Evolutionary conservation across 2,113 vertebrate species (phyloP), one percentile per base, ranked within the genome.

Genomic region (Rhinolophus ferrumequinum): DNA sequence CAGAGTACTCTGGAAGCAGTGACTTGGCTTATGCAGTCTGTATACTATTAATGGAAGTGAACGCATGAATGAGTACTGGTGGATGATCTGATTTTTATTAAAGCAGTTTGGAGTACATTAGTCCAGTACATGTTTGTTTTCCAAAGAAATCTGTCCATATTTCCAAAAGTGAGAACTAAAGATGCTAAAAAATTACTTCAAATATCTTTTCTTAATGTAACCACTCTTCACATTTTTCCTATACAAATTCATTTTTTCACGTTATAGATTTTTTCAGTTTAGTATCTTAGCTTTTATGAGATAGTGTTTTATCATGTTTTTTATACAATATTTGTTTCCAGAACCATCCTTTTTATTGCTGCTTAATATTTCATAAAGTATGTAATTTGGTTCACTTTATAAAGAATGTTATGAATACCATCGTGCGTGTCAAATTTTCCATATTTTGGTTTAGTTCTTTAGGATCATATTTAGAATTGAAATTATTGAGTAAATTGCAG

Each of bases 391-490:
- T 52, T 52, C 30, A 38, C 67, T 87, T 50, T 83, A 28, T 50
- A 83, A 87, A 92, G 84, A 50, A 70, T 52, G 1, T 69, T 60
- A 60, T 19, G 24, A 93, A 44, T 33, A 62, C 62, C 13, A 21
- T 79, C 67, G 33, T 22, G 18, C n/a, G 22, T 67, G 50, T 72
- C 18, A 79, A 33, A 84, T 83, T 88, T 70, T 94, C 26, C 19
- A 41, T 44, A 60, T 66, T 87, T 93, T 52, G 47, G 4, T 80
- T 90, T 75, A 30, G 9, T 70, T 83, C 54, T 72, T 84, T 94
- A 73, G n/a, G 77, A 64, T 91, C 62, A 84, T 90, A 69, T 88
- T 83, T 93, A 88, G 62, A 77, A 82, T 50, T 91, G 60, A 72
- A 88, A 84, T 77, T 88, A 82, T 52, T 84, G 22, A 22, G 10